Percentiles rank a stretch among this genome's conserved stretches.
Evolutionary conservation across 2,888 invertebrate genomes (phyloP).

Genomic region (Hirtodrosophila duncani): DNA sequence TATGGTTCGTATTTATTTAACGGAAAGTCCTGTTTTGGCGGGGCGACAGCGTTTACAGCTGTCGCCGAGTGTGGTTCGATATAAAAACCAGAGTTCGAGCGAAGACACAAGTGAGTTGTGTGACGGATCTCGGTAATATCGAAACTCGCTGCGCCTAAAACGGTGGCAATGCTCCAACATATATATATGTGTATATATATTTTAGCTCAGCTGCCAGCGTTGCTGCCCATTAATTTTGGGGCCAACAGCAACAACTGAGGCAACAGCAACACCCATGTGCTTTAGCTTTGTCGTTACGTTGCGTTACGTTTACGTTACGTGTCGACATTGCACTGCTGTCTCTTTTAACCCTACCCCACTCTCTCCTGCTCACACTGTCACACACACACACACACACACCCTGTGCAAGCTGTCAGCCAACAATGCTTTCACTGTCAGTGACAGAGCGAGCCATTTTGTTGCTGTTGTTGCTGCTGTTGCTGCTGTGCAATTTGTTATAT

Average conservation of each 20-base stretch:
- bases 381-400: slow-evolving; percentile 23
- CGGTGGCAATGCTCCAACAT: no score
- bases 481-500: slow-evolving; percentile 41
- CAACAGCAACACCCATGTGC: slow-evolving; percentile 20
- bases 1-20: no score
- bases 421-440: slow-evolving; percentile 72
- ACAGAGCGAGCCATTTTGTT: slow-evolving; percentile 35
- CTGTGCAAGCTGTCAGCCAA: slow-evolving; percentile 61
- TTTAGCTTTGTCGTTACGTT: slow-evolving; percentile 39
- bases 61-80: no score
- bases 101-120: no score
- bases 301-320: slow-evolving; percentile 39
- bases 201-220: slow-evolving; percentile 54
- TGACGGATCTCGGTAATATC: no score
- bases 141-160: no score
- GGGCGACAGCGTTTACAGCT: no score
- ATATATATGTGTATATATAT: slow-evolving; percentile 22
- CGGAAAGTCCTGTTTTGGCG: no score
- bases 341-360: slow-evolving; percentile 10
- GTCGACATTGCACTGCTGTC: slow-evolving; percentile 2
- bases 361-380: not conserved
- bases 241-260: slow-evolving; percentile 46
- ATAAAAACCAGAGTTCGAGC: no score
- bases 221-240: slow-evolving; percentile 67
- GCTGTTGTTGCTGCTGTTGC: slow-evolving; percentile 15